Evolutionary conservation across 2,888 invertebrate species (phyloP).

Genomic region (Lasioglossum morio): DNA sequence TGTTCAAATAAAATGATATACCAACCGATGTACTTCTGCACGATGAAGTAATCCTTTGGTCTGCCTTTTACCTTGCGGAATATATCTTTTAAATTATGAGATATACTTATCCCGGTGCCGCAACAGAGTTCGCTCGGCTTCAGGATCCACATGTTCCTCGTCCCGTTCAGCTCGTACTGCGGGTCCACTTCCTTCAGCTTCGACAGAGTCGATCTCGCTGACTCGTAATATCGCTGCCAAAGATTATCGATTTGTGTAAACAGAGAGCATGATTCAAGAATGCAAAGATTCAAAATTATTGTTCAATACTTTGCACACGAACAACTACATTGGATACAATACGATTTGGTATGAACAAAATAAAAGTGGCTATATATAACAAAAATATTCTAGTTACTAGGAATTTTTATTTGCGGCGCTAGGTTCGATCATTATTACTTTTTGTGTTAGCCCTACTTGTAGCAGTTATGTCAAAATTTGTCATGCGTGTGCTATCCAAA

Average conservation of each 20-base stretch:
- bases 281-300: too few relatives aligned
- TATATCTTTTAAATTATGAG: slow-evolving; percentile 91
- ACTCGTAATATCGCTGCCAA: slow-evolving; percentile 57
- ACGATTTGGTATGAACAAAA: too few relatives aligned
- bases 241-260: not conserved
- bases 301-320: too few relatives aligned
- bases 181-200: slow-evolving; percentile 76
- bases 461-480: too few relatives aligned
- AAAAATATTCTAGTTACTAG: too few relatives aligned
- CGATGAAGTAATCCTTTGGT: slow-evolving; percentile 89
- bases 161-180: slow-evolving; percentile 88
- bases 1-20: slow-evolving; percentile 14
- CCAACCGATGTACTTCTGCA: slow-evolving; percentile 96
- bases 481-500: too few relatives aligned
- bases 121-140: slow-evolving; percentile 94
- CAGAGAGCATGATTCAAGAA: too few relatives aligned
- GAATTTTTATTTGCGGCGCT: too few relatives aligned
- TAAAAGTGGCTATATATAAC: too few relatives aligned
- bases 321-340: too few relatives aligned
- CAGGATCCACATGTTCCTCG: slow-evolving; percentile 94
- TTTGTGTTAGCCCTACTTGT: too few relatives aligned
- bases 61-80: slow-evolving; percentile 87
- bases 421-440: too few relatives aligned
- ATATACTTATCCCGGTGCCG: slow-evolving; percentile 93
- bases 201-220: slow-evolving; percentile 56